These are phyloP conservation scores for Rhopilema esculentum DNA, from an alignment of 30 jellyfish, hydroid and myxozoan species.

Conservation along the genomic window DNA sequence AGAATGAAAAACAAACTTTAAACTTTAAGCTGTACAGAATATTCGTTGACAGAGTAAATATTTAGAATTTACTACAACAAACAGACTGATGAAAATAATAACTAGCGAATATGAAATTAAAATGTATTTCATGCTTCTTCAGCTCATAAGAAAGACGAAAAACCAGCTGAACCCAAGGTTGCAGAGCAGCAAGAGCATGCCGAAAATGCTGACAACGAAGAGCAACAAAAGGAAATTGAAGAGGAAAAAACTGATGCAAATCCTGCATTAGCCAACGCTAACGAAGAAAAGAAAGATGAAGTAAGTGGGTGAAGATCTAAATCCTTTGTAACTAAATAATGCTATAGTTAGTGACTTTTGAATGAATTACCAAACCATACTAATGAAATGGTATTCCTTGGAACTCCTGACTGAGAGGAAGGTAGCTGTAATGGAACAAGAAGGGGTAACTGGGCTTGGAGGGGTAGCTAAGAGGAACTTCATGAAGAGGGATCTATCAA, in stretches of 20 bases:
- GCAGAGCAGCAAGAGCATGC: slow-evolving; percentile 22
- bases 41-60: too few species aligned
- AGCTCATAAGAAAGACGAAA: slow-evolving; percentile 58
- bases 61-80: too few species aligned
- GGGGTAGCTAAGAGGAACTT: too few species aligned
- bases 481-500: too few species aligned
- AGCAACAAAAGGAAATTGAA: not conserved
- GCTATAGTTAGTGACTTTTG: not conserved
- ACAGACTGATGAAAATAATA: too few species aligned
- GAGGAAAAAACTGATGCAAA: slow-evolving; percentile 2
- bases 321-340: not conserved
- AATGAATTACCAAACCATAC: too few species aligned
- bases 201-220: slow-evolving; percentile 6
- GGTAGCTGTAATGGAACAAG: too few species aligned
- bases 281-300: slow-evolving; percentile 55
- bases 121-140: not conserved
- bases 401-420: too few species aligned
- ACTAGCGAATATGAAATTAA: not conserved
- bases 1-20: too few species aligned
- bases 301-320: not conserved
- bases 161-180: slow-evolving; percentile 35
- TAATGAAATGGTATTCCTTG: too few species aligned
- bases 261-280: slow-evolving; percentile 12
- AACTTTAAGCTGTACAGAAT: too few species aligned
- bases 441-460: too few species aligned